A percentile compares a stretch with the other conserved stretches of the same genome.
Evolutionary conservation across 2,888 invertebrate species (phyloP).

Genomic region (Branchipolynoe longqiensis): DNA sequence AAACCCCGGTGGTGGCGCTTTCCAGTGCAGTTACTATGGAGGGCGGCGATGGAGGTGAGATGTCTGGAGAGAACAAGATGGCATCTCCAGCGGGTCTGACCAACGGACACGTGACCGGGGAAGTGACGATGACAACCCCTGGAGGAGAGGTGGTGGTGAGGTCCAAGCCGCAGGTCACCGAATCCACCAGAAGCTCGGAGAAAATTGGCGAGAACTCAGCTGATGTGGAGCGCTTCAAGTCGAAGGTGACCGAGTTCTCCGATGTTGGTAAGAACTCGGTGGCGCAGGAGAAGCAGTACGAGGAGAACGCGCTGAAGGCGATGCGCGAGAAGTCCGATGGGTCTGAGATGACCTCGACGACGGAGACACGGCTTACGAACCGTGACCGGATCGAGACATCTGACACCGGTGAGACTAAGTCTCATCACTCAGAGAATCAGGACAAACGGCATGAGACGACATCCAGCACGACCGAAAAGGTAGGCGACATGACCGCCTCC

Average conservation of each 20-base stretch:
- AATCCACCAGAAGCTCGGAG: constrained; percentile 22
- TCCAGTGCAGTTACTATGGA: constrained; percentile 34
- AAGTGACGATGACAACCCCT: not conserved
- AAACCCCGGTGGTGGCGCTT: too few relatives aligned
- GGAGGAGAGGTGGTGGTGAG: not conserved
- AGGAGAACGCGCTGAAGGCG: constrained; percentile 52
- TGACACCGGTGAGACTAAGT: constrained; percentile 15
- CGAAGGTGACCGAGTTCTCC: constrained; percentile 44
- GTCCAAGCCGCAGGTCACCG: constrained; percentile 40
- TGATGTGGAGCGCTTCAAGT: constrained; percentile 39
- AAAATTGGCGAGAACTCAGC: constrained; percentile 44
- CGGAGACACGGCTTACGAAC: constrained; percentile 1
- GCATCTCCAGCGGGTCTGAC: constrained; percentile 9
- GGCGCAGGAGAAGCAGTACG: constrained; percentile 34
- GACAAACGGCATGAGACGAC: constrained; percentile 56
- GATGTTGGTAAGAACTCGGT: constrained; percentile 21
- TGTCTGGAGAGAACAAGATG: constrained; percentile 1
- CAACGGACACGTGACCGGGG: constrained; percentile 39
- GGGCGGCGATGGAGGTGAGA: constrained; percentile 37
- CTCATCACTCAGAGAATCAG: constrained; percentile 13
- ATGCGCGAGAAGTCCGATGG: constrained; percentile 29
- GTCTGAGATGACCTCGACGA: constrained; percentile 42
- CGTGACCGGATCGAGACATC: not conserved
- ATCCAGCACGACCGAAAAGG: constrained; percentile 20
- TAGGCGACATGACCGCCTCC: constrained; percentile 25